Evolutionary conservation across 2,113 vertebrate genomes (phyloP), one percentile per base, ranked within the genome.

Genomic region (Tiliqua scincoides): DNA sequence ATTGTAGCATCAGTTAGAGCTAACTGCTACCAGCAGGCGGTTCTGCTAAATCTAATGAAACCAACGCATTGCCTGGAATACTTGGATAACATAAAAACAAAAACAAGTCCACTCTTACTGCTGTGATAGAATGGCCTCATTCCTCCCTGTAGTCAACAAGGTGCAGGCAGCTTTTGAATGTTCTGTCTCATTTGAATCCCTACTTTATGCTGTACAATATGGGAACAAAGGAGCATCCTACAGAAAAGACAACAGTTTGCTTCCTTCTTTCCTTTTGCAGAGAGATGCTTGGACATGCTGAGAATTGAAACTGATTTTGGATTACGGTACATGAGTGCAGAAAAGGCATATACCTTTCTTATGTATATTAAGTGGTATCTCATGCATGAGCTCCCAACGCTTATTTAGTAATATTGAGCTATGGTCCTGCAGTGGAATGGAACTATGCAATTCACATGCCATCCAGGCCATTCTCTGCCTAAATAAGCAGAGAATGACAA

Each of bases 11-110:
- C 94, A 83, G 90, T 92, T 67, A 35, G 91, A 48, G 81, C 82
- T 93, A 62, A 90, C 91, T 15, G 90, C 84, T 75, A 91, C 89
- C 95, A 92, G 94, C 92, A 86, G 93, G 94, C 91, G 90, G 91
- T 92, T 88, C 5, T 79, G 88, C 91, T 92, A 87, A 89, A 88
- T 90, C 73, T 91, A 48, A 89, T 90, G 93, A 88, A 93, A 89
- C 89, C 32, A 67, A 32, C 65, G 63, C 83, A 0, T 62, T 77
- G 92, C 92, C 91, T 86, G 27, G 71, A 88, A 85, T 18, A 27
- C 89, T 86, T 76, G 1, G 30, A 3, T 18, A 91, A 84, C 88
- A 89, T 52, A 70, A 91, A 94, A 91, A 82, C 91, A 91, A 91
- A 92, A 90, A 35, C 89, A 82, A 80, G 85, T 57, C 90, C 81